Evolutionary conservation across 2,888 invertebrate genomes (phyloP).

Genomic region (Apeira syringaria): DNA sequence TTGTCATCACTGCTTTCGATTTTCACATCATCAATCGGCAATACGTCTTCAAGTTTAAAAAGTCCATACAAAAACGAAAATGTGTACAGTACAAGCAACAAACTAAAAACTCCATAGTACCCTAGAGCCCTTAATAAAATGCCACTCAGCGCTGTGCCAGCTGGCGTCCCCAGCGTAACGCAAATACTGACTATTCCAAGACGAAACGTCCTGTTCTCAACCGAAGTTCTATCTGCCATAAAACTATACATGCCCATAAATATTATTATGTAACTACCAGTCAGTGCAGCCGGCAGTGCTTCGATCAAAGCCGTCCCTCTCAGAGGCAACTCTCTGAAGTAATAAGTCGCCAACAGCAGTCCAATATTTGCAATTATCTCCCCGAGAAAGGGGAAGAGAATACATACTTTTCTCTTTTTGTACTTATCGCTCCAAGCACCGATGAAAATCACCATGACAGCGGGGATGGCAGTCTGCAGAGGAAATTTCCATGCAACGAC

Average conservation of each 20-base stretch:
- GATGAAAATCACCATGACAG: constrained; percentile 81
- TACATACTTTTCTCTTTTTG: constrained; percentile 83
- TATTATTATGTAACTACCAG: constrained; percentile 84
- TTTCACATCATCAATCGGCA: constrained; percentile 35
- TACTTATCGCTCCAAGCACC: constrained; percentile 86
- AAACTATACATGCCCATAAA: constrained; percentile 86
- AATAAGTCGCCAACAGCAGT: constrained; percentile 80
- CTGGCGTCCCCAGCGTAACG: constrained; percentile 75
- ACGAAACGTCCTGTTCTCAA: constrained; percentile 85
- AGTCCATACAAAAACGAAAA: constrained; percentile 65
- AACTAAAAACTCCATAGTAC: constrained; percentile 73
- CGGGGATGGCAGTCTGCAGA: constrained; percentile 83
- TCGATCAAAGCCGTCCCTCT: constrained; percentile 80
- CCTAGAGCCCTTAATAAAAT: constrained; percentile 68
- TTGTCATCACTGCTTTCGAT: constrained; percentile 26
- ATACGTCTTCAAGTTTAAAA: constrained; percentile 64
- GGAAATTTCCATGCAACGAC: constrained; percentile 84
- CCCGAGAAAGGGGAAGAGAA: constrained; percentile 81
- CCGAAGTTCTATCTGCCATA: constrained; percentile 83
- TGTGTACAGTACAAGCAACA: constrained; percentile 57
- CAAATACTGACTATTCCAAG: constrained; percentile 84
- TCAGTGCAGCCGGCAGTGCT: constrained; percentile 82
- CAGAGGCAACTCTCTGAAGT: constrained; percentile 78
- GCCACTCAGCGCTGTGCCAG: constrained; percentile 80
- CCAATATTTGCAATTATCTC: constrained; percentile 81